phyloP scores from a whole-genome alignment of 2,888 invertebrate genomes.

The Catocala fraxini region DNA sequence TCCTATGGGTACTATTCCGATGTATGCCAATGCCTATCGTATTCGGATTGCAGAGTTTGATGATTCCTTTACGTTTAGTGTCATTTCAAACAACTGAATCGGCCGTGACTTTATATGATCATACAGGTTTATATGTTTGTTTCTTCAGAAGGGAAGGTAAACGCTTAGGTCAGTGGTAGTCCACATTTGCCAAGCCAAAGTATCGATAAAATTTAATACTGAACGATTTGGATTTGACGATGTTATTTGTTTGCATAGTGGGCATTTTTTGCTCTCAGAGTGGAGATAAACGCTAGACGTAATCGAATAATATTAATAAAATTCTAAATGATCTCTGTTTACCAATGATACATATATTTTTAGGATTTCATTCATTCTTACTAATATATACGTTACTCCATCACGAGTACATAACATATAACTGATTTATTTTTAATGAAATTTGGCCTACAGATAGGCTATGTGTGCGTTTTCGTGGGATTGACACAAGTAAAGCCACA shows the following conservation, averaged over 20 bases:
- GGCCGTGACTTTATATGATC: conserved; percentile 20
- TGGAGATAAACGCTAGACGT: too few relatives aligned
- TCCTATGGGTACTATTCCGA: conserved; percentile 39
- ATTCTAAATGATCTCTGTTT: too few relatives aligned
- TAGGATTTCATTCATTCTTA: too few relatives aligned
- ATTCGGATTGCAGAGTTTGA: conserved; percentile 40
- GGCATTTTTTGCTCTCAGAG: not conserved
- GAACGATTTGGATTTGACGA: conserved; percentile 20
- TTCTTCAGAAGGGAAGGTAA: conserved; percentile 22
- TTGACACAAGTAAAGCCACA: too few relatives aligned
- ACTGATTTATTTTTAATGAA: too few relatives aligned
- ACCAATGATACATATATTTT: too few relatives aligned
- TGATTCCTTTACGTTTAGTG: conserved; percentile 40
- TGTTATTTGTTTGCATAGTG: conserved; percentile 4
- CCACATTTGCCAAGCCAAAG: conserved; percentile 7
- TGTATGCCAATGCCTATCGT: conserved; percentile 42
- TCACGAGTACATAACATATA: too few relatives aligned
- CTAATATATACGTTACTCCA: too few relatives aligned
- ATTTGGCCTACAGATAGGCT: too few relatives aligned
- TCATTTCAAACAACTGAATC: conserved; percentile 22
- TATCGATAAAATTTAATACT: conserved; percentile 24
- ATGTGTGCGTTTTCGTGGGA: too few relatives aligned
- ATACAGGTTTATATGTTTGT: conserved; percentile 18
- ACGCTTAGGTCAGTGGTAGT: not conserved
- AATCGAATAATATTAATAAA: too few relatives aligned